These are phyloP conservation scores for Ciconia boyciana DNA, from an alignment of 2,113 vertebrate genomes.

Conservation along the genomic window DNA sequence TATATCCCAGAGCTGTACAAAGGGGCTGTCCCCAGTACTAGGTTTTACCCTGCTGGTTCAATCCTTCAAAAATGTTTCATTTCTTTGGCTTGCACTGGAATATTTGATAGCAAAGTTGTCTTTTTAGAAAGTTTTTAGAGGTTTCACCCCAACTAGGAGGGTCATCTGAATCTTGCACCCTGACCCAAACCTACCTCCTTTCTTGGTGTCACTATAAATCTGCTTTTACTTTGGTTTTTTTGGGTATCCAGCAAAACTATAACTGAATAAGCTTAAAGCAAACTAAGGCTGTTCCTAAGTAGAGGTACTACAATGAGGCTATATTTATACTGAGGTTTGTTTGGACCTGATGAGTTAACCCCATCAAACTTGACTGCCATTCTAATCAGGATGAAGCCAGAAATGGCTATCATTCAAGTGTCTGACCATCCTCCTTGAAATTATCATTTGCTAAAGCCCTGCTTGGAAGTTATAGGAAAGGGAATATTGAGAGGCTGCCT, in stretches of 20 bases:
- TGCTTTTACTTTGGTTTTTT: not conserved
- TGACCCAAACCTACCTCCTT: not conserved
- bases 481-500: not conserved
- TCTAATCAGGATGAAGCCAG: conserved; percentile 6
- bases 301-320: not conserved
- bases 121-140: not conserved
- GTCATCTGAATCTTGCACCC: not conserved
- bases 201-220: not conserved
- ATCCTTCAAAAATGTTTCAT: not conserved
- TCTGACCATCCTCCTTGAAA: conserved; percentile 9
- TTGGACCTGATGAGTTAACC: not conserved
- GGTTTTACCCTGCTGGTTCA: not conserved
- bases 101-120: not conserved
- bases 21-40: not conserved
- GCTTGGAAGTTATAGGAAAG: not conserved
- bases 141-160: not conserved
- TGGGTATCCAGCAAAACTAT: not conserved
- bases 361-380: not conserved
- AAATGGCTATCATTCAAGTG: not conserved
- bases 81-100: not conserved
- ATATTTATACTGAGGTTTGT: not conserved
- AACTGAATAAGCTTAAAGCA: not conserved
- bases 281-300: not conserved
- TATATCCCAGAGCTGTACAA: not conserved
- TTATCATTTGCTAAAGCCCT: not conserved